Base-by-base conservation (phyloP, 2,888 invertebrate species). In the Eilema caniola region DNA sequence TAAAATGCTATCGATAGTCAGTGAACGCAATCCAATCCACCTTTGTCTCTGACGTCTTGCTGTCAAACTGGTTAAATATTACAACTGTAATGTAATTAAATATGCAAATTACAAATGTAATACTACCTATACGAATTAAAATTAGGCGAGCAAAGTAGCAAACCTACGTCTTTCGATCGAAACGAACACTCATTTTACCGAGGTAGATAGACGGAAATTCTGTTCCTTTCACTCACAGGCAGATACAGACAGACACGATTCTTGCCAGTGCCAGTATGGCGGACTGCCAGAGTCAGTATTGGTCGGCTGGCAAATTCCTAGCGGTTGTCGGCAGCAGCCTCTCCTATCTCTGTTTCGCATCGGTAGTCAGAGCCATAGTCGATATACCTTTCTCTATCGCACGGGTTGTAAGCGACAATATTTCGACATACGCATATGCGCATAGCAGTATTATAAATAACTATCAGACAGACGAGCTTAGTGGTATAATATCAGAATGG, bases 281-380 rank as follows among this genome's bases (percentile, higher is more conserved):
- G 86, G 84, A 86, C 85, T 92, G 91, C 92, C 92, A 41, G 41
- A 41, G 41, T 16, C 41, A 92, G 90, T 88, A 91, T 91, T 91
- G 91, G 90, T 89, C 89, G 88, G 86, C 88, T 89, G 89, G 87
- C 89, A 88, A 86, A 90, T 89, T 89, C 86, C 88, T 87, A 90
- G 87, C 87, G 82, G 84, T 85, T 86, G 83, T 84, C 85, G 83
- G 81, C 82, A 83, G 81, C 78, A 76, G 70, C 47, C 23, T 78
- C 69, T 70, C 67, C 81, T 81, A 66, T 92, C 92, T 86, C 86
- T 84, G 71, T 93, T 86, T 71, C 75, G 76, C 92, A 67, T 63
- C 56, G 37, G 11, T 47, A 12, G 31, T 60, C 47, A 28, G 12
- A 28, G 47, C 25, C 14, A 60, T 41, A 72, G 71, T 75, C 67